These are phyloP conservation scores for Salminus brasiliensis DNA, from an alignment of 2,113 vertebrate genomes.

Conservation along the genomic window DNA sequence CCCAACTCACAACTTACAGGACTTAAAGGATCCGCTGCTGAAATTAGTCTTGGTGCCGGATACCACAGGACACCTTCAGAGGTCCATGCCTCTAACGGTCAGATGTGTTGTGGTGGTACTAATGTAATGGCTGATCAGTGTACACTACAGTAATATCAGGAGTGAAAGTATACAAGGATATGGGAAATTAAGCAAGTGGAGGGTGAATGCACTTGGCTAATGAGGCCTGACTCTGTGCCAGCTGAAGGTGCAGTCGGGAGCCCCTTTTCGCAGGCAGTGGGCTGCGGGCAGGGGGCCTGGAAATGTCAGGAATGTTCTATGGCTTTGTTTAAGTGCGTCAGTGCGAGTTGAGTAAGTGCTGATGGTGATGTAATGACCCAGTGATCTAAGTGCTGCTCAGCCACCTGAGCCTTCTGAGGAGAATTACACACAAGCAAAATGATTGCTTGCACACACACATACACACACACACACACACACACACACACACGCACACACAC, in stretches of 20 bases:
- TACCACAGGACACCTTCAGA: no score
- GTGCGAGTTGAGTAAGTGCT: slow-evolving; percentile 18
- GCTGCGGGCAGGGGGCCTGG: neutral
- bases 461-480: neutral
- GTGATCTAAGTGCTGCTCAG: slow-evolving; percentile 20
- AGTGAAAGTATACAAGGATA: no score
- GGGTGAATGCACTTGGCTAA: no score
- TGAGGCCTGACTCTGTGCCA: neutral
- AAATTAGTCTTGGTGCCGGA: no score
- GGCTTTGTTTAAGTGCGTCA: slow-evolving; percentile 32
- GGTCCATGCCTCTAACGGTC: no score
- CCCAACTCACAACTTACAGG: no score
- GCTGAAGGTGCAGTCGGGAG: neutral
- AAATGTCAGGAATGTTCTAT: slow-evolving; percentile 32
- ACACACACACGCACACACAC: no score
- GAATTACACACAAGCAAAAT: neutral
- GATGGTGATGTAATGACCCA: slow-evolving; percentile 13
- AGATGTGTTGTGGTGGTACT: no score
- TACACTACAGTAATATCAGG: no score
- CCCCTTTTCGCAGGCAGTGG: neutral
- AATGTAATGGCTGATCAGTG: no score
- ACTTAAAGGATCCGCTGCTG: no score
- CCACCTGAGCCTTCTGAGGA: slow-evolving; percentile 13
- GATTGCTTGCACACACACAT: neutral
- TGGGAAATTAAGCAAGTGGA: neutral